Percentiles rank a stretch among this genome's conserved stretches.
phyloP scores from a whole-genome alignment of 2,113 vertebrate genomes.

The Podarcis cretensis region DNA sequence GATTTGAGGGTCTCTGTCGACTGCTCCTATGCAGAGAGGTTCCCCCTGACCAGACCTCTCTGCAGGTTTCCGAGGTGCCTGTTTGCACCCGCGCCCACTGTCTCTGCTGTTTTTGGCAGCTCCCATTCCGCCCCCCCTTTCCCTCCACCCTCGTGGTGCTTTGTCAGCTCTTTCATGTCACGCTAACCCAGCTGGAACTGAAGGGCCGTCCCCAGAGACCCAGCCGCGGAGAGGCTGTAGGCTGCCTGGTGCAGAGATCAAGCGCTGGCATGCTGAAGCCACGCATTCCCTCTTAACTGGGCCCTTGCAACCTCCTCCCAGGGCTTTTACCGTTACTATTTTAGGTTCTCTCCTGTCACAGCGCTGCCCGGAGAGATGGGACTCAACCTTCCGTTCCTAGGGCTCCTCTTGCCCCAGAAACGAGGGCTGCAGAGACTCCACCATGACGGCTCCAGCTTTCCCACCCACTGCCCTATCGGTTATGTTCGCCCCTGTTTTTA shows the following conservation, averaged over 20 bases:
- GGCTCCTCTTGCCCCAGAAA: background rate
- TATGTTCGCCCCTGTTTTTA: too few species aligned
- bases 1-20: too few species aligned
- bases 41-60: fast-evolving
- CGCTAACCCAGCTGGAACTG: conserved; percentile 35
- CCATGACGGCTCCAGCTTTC: too few species aligned
- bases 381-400: background rate
- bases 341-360: fast-evolving
- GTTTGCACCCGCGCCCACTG: background rate
- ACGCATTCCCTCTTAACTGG: background rate
- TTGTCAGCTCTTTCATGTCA: conserved; percentile 22
- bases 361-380: background rate
- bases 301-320: background rate
- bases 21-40: background rate
- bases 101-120: too few species aligned
- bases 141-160: background rate
- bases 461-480: too few species aligned
- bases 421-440: background rate
- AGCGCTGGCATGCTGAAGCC: fast-evolving
- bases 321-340: background rate
- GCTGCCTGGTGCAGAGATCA: background rate
- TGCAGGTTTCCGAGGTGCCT: fast-evolving
- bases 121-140: background rate
- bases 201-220: conserved; percentile 34
- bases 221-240: background rate